A percentile compares a stretch with the other conserved stretches of the same genome.
phyloP scores from a whole-genome alignment of 2,113 vertebrate genomes.

The Albula glossodonta region DNA sequence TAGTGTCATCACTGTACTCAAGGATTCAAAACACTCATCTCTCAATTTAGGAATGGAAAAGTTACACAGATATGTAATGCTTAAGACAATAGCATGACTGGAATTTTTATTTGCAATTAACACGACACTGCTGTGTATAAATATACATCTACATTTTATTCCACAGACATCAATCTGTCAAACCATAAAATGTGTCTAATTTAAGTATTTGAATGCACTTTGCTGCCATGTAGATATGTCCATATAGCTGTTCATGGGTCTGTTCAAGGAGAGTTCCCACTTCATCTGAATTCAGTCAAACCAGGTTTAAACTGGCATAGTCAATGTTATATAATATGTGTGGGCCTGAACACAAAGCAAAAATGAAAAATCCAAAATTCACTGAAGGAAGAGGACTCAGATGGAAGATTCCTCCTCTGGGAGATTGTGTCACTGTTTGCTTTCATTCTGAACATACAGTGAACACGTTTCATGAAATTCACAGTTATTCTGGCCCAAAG shows the following conservation, averaged over 20 bases:
- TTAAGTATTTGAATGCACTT: no score
- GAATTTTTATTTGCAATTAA: no score
- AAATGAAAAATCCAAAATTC: neutral
- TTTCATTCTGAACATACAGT: neutral
- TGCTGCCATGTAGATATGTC: no score
- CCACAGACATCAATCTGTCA: no score
- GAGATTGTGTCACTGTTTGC: neutral
- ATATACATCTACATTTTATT: no score
- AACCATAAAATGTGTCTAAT: no score
- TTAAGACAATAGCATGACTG: no score
- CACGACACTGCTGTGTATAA: no score
- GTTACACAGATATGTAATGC: no score
- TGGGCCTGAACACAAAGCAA: neutral
- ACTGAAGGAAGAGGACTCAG: neutral
- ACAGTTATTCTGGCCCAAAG: neutral
- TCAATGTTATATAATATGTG: neutral
- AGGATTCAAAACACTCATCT: no score
- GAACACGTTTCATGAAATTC: neutral
- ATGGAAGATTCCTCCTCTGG: neutral
- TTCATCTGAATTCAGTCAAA: neutral
- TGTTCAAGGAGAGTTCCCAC: neutral
- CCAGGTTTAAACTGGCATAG: neutral
- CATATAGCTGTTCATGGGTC: neutral
- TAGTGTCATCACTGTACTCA: no score
- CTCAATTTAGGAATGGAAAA: no score